Evolutionary conservation across 2,797 vertebrate species (phyloP).

Genomic region (Myotis planiceps): DNA sequence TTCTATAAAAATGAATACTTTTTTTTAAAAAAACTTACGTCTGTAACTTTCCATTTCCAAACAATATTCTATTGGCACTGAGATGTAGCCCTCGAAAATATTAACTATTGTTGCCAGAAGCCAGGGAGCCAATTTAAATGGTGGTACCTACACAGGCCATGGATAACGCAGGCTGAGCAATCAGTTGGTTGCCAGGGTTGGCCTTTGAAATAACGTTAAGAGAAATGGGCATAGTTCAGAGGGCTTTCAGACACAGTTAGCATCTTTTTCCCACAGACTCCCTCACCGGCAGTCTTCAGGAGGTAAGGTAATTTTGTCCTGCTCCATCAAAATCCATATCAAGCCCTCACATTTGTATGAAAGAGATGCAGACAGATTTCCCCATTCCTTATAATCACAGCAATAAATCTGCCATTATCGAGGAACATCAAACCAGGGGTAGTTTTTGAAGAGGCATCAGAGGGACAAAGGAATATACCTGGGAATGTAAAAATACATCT

Average conservation of each 20-base stretch:
- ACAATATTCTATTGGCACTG: conserved; percentile 42
- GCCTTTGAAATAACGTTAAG: conserved; percentile 69
- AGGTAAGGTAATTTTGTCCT: conserved; percentile 60
- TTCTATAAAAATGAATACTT: conserved; percentile 74
- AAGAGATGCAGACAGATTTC: conserved; percentile 50
- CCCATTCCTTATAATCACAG: conserved; percentile 70
- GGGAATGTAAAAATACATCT: conserved; percentile 77
- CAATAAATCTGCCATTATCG: conserved; percentile 58
- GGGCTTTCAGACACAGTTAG: conserved; percentile 57
- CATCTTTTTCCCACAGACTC: conserved; percentile 35
- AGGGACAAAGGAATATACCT: conserved; percentile 73
- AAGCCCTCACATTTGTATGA: conserved; percentile 25
- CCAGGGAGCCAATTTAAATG: conserved; percentile 67
- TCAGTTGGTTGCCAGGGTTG: conserved; percentile 22
- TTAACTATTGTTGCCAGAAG: conserved; percentile 51
- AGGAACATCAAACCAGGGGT: conserved; percentile 65
- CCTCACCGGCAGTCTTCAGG: conserved; percentile 44
- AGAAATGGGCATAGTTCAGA: conserved; percentile 64
- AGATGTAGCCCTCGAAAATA: conserved; percentile 61
- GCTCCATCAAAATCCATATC: conserved; percentile 60
- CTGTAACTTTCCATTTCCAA: conserved; percentile 80
- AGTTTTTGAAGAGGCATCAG: conserved; percentile 74
- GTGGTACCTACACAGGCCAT: conserved; percentile 1
- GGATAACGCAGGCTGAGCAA: conserved; percentile 38
- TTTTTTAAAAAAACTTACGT: conserved; percentile 70